Evolutionary conservation across 2,888 invertebrate species (phyloP).

Genomic region (Lithophane socia): DNA sequence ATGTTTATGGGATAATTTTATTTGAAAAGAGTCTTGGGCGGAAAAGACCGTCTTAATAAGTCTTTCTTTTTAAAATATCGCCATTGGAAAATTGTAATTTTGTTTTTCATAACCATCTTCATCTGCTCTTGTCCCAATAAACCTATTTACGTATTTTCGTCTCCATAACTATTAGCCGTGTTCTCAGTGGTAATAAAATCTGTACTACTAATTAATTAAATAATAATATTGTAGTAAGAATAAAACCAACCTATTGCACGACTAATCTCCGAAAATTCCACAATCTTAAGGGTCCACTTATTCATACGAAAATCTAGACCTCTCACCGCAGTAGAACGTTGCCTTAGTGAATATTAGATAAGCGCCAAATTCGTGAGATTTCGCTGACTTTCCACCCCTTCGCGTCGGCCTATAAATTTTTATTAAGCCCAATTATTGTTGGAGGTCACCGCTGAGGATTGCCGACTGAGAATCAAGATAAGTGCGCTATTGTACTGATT

Average conservation of each 20-base stretch:
- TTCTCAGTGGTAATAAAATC: background rate
- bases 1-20: slow-evolving; percentile 25
- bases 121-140: no score
- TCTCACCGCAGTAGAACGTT: slow-evolving; percentile 10
- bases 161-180: no score
- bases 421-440: slow-evolving; percentile 60
- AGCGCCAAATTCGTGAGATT: slow-evolving; percentile 51
- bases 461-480: slow-evolving; percentile 15
- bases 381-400: slow-evolving; percentile 52
- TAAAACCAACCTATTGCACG: slow-evolving; percentile 1
- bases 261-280: background rate
- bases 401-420: slow-evolving; percentile 57
- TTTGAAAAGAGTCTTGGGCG: background rate
- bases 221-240: background rate
- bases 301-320: slow-evolving; percentile 6
- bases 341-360: slow-evolving; percentile 52
- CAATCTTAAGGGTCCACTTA: background rate
- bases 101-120: background rate
- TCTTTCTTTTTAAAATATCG: background rate
- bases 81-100: background rate
- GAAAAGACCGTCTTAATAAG: no score
- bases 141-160: no score
- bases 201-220: background rate
- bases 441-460: slow-evolving; percentile 33
- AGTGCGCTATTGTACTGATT: slow-evolving; percentile 15